These are phyloP conservation scores for Salpingus planirostris DNA, from an alignment of 2,888 invertebrate species.

Conservation along the genomic window DNA sequence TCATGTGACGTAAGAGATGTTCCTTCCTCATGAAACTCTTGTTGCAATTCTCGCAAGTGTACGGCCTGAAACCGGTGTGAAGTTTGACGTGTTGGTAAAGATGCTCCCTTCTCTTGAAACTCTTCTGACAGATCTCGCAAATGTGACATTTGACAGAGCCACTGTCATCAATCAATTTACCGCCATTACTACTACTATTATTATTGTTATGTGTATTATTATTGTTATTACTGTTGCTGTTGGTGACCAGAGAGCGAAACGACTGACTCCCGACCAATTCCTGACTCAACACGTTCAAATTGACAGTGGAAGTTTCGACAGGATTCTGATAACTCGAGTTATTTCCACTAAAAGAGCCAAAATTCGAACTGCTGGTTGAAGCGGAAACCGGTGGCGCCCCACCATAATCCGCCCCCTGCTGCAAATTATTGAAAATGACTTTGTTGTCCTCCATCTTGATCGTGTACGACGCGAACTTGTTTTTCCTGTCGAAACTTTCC, in stretches of 20 bases:
- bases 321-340: constrained; percentile 11
- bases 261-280: constrained; percentile 7
- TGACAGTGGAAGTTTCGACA: constrained; percentile 22
- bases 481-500: constrained; percentile 17
- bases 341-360: constrained; percentile 17
- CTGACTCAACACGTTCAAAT: constrained; percentile 22
- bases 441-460: constrained; percentile 21
- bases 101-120: constrained; percentile 61
- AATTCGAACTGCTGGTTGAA: constrained; percentile 2
- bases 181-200: no score
- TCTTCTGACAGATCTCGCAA: constrained; percentile 54
- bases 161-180: no score
- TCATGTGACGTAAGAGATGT: constrained; percentile 56
- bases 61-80: constrained; percentile 58
- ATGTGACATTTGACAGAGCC: constrained; percentile 26
- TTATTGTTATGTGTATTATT: no score
- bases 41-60: constrained; percentile 54
- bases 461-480: constrained; percentile 24
- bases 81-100: constrained; percentile 59
- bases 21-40: constrained; percentile 63
- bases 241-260: not conserved
- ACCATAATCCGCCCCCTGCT: no score
- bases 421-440: constrained; percentile 25
- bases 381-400: no score
- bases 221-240: not conserved